These are phyloP conservation scores for Omphaloscelis lunosa DNA, from an alignment of 2,888 invertebrate species.

Conservation along the genomic window DNA sequence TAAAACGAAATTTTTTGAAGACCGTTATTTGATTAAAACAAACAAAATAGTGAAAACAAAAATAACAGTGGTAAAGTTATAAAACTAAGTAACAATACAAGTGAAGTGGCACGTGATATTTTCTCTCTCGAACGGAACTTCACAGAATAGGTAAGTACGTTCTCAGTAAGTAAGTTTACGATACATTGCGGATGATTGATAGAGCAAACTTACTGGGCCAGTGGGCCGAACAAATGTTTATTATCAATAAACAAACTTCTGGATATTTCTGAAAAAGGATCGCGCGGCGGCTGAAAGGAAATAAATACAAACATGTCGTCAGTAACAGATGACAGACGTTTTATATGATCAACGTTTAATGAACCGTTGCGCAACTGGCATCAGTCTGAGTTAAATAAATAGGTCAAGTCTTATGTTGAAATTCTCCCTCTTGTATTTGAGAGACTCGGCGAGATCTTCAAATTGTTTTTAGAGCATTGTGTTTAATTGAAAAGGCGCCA, in stretches of 20 bases:
- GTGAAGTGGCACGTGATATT: slow-evolving; percentile 74
- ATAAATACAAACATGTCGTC: slow-evolving; percentile 55
- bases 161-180: slow-evolving; percentile 60
- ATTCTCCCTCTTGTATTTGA: slow-evolving; percentile 57
- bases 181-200: slow-evolving; percentile 67
- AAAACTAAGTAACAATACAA: slow-evolving; percentile 63
- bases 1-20: slow-evolving; percentile 18
- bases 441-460: slow-evolving; percentile 42
- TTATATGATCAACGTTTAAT: slow-evolving; percentile 63
- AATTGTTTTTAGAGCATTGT: slow-evolving; percentile 73
- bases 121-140: slow-evolving; percentile 59
- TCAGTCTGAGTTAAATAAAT: slow-evolving; percentile 68
- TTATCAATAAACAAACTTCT: slow-evolving; percentile 63
- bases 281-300: slow-evolving; percentile 22
- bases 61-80: slow-evolving; percentile 67
- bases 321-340: slow-evolving; percentile 63
- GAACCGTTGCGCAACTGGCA: slow-evolving; percentile 71
- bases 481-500: slow-evolving; percentile 79
- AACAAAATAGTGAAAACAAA: slow-evolving; percentile 65
- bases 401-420: slow-evolving; percentile 68
- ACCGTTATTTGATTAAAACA: slow-evolving; percentile 62
- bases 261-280: slow-evolving; percentile 53
- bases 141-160: slow-evolving; percentile 68
- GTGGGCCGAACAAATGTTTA: slow-evolving; percentile 61
- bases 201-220: slow-evolving; percentile 57